A percentile compares a stretch with the other conserved stretches of the same genome.
These are phyloP conservation scores for Pseudopleuronectes americanus DNA, from an alignment of 2,797 vertebrate genomes.

Conservation along the genomic window DNA sequence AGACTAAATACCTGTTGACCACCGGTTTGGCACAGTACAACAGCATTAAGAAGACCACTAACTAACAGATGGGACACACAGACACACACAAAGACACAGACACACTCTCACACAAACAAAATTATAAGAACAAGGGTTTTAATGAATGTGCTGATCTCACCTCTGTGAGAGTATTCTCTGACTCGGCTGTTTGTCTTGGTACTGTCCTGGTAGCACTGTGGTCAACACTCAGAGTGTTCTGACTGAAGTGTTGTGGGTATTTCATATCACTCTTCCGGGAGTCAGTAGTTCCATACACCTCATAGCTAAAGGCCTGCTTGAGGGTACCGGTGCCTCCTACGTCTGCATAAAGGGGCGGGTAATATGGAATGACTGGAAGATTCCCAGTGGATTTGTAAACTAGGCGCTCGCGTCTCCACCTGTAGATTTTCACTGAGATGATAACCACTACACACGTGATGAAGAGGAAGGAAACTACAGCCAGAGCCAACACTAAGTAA, in stretches of 20 bases:
- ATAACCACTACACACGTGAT: conserved; percentile 77
- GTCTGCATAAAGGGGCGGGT: conserved; percentile 80
- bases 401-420: conserved; percentile 72
- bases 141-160: conserved; percentile 64
- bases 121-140: neutral
- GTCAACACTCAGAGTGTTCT: conserved; percentile 74
- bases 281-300: conserved; percentile 81
- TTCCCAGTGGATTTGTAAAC: conserved; percentile 75
- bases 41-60: no score
- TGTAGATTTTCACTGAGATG: conserved; percentile 79
- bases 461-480: conserved; percentile 80
- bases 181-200: conserved; percentile 59
- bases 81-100: neutral
- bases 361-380: conserved; percentile 83
- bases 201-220: conserved; percentile 64
- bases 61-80: no score
- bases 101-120: neutral
- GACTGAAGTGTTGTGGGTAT: conserved; percentile 61
- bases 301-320: conserved; percentile 78
- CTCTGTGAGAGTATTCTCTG: conserved; percentile 67
- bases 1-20: no score
- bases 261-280: conserved; percentile 79
- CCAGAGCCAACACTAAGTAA: conserved; percentile 77
- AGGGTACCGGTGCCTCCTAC: conserved; percentile 75
- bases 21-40: no score